Evolutionary conservation across 2,113 vertebrate species (phyloP).

Genomic region (Cairina moschata): DNA sequence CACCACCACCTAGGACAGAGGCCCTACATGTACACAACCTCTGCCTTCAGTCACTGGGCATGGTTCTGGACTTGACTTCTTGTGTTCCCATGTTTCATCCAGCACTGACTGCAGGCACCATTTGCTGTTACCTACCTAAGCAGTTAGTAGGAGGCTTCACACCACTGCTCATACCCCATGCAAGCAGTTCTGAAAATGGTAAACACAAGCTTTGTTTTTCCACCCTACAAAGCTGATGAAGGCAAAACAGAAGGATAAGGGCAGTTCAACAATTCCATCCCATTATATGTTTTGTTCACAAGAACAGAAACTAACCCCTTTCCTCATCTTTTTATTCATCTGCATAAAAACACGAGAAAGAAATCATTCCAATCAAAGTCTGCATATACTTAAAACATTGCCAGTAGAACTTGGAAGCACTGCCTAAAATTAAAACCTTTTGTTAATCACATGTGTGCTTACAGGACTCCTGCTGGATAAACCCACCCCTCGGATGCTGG

Average conservation of each 20-base stretch:
- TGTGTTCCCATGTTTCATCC: neutral
- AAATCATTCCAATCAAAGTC: neutral
- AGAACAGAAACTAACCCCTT: neutral
- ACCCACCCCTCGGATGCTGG: neutral
- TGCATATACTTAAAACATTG: neutral
- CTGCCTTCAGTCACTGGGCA: neutral
- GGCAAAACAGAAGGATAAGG: neutral
- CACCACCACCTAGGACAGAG: neutral
- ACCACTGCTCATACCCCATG: neutral
- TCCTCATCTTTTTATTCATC: neutral
- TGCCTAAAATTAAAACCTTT: neutral
- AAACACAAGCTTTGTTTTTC: neutral
- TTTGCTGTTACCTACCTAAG: neutral
- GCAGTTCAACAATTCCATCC: neutral
- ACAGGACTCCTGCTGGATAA: neutral
- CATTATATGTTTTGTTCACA: neutral
- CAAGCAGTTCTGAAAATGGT: neutral
- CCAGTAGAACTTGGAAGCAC: neutral
- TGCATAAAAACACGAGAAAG: neutral
- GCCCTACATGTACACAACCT: accelerated
- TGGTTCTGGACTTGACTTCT: neutral
- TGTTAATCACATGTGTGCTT: neutral
- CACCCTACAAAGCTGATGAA: neutral
- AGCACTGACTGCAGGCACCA: neutral
- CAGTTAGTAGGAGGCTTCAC: neutral